phyloP scores from a whole-genome alignment of 2,888 invertebrate species.

The Azorinus chamasolen region DNA sequence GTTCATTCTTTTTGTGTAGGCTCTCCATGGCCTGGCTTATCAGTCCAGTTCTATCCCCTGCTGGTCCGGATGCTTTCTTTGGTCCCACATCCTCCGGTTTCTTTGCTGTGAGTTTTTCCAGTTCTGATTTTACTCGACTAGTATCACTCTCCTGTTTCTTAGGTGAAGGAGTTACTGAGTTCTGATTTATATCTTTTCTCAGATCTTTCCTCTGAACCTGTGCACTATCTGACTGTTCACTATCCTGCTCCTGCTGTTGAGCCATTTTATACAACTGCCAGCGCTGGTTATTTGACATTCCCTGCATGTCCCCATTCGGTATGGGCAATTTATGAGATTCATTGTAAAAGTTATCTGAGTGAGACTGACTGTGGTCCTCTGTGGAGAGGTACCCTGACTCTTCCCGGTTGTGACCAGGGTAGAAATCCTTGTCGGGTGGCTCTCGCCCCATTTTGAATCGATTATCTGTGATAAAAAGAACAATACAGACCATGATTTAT shows the following conservation, averaged over 20 bases:
- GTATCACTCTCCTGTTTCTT: slow-evolving; percentile 51
- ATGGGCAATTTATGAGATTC: slow-evolving; percentile 44
- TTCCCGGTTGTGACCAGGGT: slow-evolving; percentile 36
- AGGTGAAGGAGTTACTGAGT: slow-evolving; percentile 38
- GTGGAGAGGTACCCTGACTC: slow-evolving; percentile 68
- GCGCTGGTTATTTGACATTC: slow-evolving; percentile 81
- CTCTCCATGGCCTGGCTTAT: slow-evolving; percentile 98
- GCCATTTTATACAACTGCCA: slow-evolving; percentile 85
- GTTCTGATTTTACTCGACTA: slow-evolving; percentile 64
- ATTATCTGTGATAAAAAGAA: slow-evolving; percentile 44
- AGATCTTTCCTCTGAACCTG: slow-evolving; percentile 41
- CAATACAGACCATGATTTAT: no score
- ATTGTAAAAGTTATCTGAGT: slow-evolving; percentile 64
- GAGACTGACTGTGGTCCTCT: slow-evolving; percentile 41
- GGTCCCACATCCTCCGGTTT: slow-evolving; percentile 54
- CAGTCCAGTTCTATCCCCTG: slow-evolving; percentile 92
- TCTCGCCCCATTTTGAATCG: slow-evolving; percentile 59
- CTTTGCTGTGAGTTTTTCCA: slow-evolving; percentile 62
- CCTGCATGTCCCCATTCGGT: slow-evolving; percentile 44
- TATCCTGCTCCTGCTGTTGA: slow-evolving; percentile 68
- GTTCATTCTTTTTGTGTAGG: slow-evolving; percentile 86
- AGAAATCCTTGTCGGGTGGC: slow-evolving; percentile 54
- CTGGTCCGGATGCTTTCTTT: slow-evolving; percentile 59
- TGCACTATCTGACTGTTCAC: slow-evolving; percentile 1
- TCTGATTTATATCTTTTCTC: slow-evolving; percentile 30